A percentile compares a stretch with the other conserved stretches of the same genome.
Evolutionary conservation across 1,140 invertebrate species (phyloP).

Genomic region (Cherax quadricarinatus): DNA sequence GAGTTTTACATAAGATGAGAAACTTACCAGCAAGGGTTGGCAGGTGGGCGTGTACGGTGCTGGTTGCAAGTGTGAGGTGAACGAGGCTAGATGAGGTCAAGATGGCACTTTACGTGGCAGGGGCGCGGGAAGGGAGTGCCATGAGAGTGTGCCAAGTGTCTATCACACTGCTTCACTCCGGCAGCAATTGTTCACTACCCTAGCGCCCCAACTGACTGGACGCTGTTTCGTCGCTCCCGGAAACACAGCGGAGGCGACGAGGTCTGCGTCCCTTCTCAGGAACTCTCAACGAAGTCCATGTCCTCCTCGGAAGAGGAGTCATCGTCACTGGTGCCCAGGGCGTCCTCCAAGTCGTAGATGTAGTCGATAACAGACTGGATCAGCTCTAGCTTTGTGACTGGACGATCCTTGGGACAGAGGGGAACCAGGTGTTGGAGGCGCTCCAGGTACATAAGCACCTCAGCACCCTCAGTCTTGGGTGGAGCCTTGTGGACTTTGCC

Average conservation of each 20-base stretch:
- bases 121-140: neutral
- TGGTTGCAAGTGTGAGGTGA: neutral
- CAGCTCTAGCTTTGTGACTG: slow-evolving; percentile 91
- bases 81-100: neutral
- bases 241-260: slow-evolving; percentile 29
- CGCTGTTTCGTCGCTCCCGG: slow-evolving; percentile 43
- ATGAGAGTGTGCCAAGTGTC: neutral
- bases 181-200: slow-evolving; percentile 36
- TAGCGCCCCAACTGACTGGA: slow-evolving; percentile 34
- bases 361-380: slow-evolving; percentile 98
- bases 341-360: slow-evolving; percentile 94
- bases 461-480: slow-evolving; percentile 46
- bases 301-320: slow-evolving; percentile 64
- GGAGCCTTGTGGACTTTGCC: slow-evolving; percentile 63
- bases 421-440: slow-evolving; percentile 83
- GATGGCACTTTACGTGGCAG: neutral
- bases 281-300: slow-evolving; percentile 66
- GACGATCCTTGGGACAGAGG: slow-evolving; percentile 78
- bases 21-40: slow-evolving; percentile 3
- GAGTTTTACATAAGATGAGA: neutral
- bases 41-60: neutral
- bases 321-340: slow-evolving; percentile 78
- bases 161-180: slow-evolving; percentile 1
- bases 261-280: slow-evolving; percentile 31
- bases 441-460: slow-evolving; percentile 60